phyloP scores from a whole-genome alignment of 2,797 vertebrate species.

The Tokudaia tokunoshimensis region DNA sequence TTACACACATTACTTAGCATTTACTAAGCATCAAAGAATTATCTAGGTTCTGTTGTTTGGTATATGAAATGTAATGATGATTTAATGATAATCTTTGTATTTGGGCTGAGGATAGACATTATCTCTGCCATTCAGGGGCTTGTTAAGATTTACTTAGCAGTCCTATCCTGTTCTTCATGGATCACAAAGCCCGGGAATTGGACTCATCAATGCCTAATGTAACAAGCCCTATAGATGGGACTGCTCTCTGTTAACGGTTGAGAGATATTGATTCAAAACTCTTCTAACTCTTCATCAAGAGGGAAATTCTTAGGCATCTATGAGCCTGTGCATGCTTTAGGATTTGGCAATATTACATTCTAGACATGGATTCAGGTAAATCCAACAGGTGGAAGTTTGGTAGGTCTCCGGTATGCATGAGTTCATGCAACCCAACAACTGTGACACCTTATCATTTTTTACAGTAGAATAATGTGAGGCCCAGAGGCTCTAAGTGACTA shows the following conservation, averaged over 20 bases:
- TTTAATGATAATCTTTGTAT: background rate
- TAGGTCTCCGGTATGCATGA: background rate
- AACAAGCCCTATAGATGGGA: background rate
- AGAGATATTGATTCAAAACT: background rate
- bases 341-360: background rate
- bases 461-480: background rate
- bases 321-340: background rate
- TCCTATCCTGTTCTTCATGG: background rate
- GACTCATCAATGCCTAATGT: background rate
- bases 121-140: background rate
- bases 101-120: background rate
- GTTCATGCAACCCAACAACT: background rate
- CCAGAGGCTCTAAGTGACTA: background rate
- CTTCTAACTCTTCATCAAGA: background rate
- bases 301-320: background rate
- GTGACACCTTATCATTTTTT: background rate
- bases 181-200: background rate
- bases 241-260: background rate
- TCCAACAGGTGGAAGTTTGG: background rate
- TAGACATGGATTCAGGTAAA: constrained; percentile 17
- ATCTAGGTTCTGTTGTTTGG: background rate
- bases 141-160: background rate
- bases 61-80: background rate
- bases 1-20: background rate
- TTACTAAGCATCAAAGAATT: background rate